Conservation (phyloP, 2,113 vertebrate species). For the Myiozetetes cayanensis region DNA sequence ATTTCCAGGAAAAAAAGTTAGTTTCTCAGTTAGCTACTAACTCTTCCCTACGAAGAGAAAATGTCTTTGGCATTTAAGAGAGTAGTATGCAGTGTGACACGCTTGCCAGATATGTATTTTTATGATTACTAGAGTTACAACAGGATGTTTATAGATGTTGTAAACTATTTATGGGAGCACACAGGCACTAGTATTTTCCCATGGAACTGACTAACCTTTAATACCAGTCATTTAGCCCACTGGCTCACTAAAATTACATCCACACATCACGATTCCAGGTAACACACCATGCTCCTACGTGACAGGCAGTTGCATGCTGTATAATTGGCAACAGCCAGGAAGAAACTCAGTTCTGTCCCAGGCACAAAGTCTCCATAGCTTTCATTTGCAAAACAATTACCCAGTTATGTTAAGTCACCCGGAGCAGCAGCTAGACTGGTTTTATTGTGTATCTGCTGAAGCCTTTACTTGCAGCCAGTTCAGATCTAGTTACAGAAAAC, state of each 20-base stretch:
- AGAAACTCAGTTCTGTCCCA: background rate
- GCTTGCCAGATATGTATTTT: background rate
- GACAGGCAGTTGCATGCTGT: background rate
- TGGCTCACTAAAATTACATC: background rate
- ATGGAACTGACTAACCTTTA: background rate
- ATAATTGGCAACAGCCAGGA: background rate
- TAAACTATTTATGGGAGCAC: background rate
- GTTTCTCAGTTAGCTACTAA: background rate
- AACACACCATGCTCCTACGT: background rate
- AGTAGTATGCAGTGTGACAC: background rate
- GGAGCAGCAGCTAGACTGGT: background rate
- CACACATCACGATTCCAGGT: accelerated
- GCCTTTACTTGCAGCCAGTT: background rate
- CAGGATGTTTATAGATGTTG: slow-evolving; percentile 19
- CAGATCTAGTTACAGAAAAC: background rate
- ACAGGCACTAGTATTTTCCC: background rate
- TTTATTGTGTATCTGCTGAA: background rate
- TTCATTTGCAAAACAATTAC: background rate
- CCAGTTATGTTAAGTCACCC: background rate
- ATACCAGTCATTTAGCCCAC: background rate
- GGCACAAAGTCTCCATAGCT: accelerated
- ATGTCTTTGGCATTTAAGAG: background rate
- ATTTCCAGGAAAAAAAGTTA: background rate
- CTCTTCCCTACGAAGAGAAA: background rate
- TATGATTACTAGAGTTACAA: background rate